phyloP scores from a whole-genome alignment of 1,140 invertebrate species.

The Ectropis grisescens region DNA sequence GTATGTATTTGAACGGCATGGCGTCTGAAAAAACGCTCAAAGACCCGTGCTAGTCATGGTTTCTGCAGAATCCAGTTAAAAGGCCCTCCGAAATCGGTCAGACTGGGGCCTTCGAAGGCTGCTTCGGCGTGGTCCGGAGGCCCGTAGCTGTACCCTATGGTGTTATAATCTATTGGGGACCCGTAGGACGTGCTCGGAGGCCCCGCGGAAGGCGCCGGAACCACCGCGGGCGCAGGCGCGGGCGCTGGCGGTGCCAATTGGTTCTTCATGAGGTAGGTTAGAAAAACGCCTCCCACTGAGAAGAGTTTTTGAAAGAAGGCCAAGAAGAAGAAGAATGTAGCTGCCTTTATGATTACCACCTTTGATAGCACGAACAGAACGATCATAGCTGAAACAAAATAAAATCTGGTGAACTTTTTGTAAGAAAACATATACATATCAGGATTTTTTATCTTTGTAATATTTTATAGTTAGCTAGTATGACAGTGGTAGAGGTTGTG shows the following conservation, averaged over 20 bases:
- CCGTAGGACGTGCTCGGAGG: slow-evolving; percentile 34
- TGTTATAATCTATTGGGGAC: slow-evolving; percentile 42
- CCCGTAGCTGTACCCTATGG: slow-evolving; percentile 49
- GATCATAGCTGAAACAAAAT: slow-evolving; percentile 36
- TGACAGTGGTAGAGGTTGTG: no score
- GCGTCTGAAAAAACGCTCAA: no score
- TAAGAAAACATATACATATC: no score
- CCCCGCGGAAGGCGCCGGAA: slow-evolving; percentile 6
- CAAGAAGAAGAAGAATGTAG: slow-evolving; percentile 42
- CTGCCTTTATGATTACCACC: slow-evolving; percentile 46
- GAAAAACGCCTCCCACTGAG: slow-evolving; percentile 27
- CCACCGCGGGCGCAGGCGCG: slow-evolving; percentile 3
- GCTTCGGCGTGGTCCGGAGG: slow-evolving; percentile 27
- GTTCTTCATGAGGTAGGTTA: slow-evolving; percentile 37
- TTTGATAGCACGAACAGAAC: slow-evolving; percentile 43
- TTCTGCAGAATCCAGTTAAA: no score
- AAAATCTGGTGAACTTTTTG: background rate
- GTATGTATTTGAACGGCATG: no score
- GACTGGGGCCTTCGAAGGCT: slow-evolving; percentile 7
- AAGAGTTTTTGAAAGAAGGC: slow-evolving; percentile 54
- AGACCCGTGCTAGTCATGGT: no score
- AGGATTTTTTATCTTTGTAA: no score
- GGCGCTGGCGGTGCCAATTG: slow-evolving; percentile 6
- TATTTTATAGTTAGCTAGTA: no score
- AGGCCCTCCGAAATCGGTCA: slow-evolving; percentile 19